A percentile compares a stretch with the other conserved stretches of the same genome.
These are phyloP conservation scores for Oncorhynchus mykiss DNA, from an alignment of 2,113 vertebrate genomes.

Conservation along the genomic window DNA sequence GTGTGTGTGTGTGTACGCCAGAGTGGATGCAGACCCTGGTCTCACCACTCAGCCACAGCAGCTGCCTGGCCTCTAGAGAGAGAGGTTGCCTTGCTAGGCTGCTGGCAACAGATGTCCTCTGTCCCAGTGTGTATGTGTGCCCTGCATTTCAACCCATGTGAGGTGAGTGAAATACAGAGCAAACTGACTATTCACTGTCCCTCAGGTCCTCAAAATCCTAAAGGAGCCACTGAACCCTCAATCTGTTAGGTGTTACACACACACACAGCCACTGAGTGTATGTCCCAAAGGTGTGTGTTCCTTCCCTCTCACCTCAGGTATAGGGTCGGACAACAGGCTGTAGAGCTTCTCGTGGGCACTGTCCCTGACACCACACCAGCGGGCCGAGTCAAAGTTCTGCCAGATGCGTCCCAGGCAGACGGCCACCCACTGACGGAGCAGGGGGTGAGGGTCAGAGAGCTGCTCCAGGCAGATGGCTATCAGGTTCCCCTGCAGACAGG, in stretches of 20 bases:
- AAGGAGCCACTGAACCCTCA: no score
- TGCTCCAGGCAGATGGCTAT: conserved; percentile 98
- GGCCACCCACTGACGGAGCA: conserved; percentile 97
- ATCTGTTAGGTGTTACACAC: not conserved
- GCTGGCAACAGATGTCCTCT: conserved; percentile 46
- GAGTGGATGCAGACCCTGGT: conserved; percentile 18
- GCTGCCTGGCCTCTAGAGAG: conserved; percentile 25
- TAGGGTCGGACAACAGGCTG: conserved; percentile 91
- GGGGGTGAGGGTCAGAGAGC: conserved; percentile 90
- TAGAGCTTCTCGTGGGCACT: conserved; percentile 98
- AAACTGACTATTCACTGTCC: no score
- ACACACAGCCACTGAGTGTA: no score
- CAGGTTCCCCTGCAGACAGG: conserved; percentile 95
- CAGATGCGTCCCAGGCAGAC: conserved; percentile 96
- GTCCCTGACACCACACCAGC: conserved; percentile 96
- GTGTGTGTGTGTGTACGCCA: not conserved
- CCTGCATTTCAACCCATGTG: no score
- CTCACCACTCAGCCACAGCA: conserved; percentile 32
- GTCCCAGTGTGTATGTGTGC: not conserved
- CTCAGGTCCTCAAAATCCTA: no score
- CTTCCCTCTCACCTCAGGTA: conserved; percentile 84
- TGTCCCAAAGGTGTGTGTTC: not conserved
- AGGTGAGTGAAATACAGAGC: no score
- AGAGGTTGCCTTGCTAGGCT: not conserved
- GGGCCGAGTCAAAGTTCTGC: conserved; percentile 97